Evolutionary conservation across 2,888 invertebrate genomes (phyloP).

Genomic region (Micropterix aruncella): DNA sequence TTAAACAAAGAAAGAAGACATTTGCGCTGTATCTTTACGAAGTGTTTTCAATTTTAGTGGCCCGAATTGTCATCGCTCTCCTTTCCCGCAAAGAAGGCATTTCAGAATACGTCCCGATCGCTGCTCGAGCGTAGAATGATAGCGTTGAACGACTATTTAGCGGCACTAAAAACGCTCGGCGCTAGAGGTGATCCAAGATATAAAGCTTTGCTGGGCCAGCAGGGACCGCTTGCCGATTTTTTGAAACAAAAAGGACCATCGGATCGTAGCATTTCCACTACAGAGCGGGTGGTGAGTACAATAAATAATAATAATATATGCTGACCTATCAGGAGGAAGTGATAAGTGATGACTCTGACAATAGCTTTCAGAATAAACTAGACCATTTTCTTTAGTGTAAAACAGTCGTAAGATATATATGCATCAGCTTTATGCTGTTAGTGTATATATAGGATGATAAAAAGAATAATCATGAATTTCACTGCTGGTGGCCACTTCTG

Average conservation of each 20-base stretch:
- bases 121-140: conserved; percentile 76
- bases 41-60: conserved; percentile 38
- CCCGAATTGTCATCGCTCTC: conserved; percentile 61
- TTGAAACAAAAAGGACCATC: conserved; percentile 20
- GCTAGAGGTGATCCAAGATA: neutral
- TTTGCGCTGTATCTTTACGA: too few species aligned
- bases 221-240: conserved; percentile 14
- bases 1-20: too few species aligned
- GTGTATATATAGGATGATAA: too few species aligned
- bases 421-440: too few species aligned
- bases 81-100: conserved; percentile 87
- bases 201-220: neutral
- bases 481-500: too few species aligned
- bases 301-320: too few species aligned
- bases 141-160: conserved; percentile 69
- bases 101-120: conserved; percentile 78
- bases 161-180: conserved; percentile 36
- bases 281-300: conserved; percentile 26
- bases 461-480: too few species aligned
- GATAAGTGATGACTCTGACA: too few species aligned
- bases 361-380: too few species aligned
- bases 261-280: conserved; percentile 28
- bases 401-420: too few species aligned
- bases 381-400: too few species aligned
- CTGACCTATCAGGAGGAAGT: too few species aligned